phyloP scores from a whole-genome alignment of 2,797 vertebrate species.

The Anguilla anguilla region DNA sequence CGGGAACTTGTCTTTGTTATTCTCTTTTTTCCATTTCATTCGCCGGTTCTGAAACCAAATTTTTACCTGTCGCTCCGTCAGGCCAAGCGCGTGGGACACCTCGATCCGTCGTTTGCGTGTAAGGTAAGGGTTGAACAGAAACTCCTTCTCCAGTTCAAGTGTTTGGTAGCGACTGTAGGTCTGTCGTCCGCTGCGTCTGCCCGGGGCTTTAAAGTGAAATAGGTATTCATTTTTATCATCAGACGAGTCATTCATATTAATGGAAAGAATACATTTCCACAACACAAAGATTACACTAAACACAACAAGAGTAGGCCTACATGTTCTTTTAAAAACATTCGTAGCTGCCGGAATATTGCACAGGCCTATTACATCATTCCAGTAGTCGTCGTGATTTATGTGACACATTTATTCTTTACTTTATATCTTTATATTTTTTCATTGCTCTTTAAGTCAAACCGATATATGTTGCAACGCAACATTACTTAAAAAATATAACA shows the following conservation, averaged over 20 bases:
- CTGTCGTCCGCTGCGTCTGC: conserved; percentile 80
- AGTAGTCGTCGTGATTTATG: neutral
- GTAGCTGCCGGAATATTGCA: neutral
- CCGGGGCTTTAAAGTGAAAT: conserved; percentile 69
- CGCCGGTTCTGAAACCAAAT: conserved; percentile 84
- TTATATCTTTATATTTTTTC: neutral
- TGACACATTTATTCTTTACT: neutral
- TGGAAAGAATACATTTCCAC: neutral
- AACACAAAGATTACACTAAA: neutral
- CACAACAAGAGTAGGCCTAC: neutral
- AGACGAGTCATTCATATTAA: neutral
- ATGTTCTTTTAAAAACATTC: neutral
- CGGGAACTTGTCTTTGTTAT: conserved; percentile 82
- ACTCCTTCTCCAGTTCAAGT: conserved; percentile 83
- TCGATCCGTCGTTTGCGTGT: conserved; percentile 81
- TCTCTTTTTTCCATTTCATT: conserved; percentile 86
- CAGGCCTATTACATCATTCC: neutral
- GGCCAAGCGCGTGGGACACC: conserved; percentile 80
- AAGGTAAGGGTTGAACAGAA: conserved; percentile 84
- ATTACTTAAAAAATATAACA: neutral
- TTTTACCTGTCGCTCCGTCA: conserved; percentile 83
- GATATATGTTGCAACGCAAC: neutral
- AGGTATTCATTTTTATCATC: conserved; percentile 32
- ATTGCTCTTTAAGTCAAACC: neutral
- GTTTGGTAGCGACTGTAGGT: conserved; percentile 85